Evolutionary conservation across 2,888 invertebrate species (phyloP).

Genomic region (Nymphalis polychloros): DNA sequence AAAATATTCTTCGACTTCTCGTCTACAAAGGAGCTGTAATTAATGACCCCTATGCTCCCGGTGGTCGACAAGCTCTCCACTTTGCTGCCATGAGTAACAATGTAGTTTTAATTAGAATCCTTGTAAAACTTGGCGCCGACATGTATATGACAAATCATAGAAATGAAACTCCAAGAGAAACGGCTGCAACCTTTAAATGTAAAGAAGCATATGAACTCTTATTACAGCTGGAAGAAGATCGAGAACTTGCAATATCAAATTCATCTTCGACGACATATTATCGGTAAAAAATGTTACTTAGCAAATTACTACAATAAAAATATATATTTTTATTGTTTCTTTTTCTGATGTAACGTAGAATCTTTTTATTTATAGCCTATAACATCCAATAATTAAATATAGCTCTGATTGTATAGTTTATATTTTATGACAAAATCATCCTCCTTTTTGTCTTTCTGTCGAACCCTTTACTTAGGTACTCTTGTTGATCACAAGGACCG

Average conservation of each 20-base stretch:
- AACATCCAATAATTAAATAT: no score
- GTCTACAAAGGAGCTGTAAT: slow-evolving; percentile 60
- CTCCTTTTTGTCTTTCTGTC: no score
- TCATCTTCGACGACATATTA: not conserved
- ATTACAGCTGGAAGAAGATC: slow-evolving; percentile 43
- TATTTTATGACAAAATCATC: no score
- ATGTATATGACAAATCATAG: slow-evolving; percentile 57
- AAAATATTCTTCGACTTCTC: slow-evolving; percentile 60
- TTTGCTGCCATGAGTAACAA: slow-evolving; percentile 78
- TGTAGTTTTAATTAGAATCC: slow-evolving; percentile 55
- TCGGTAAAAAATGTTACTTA: no score
- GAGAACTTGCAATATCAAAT: slow-evolving; percentile 6
- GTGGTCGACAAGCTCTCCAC: slow-evolving; percentile 74
- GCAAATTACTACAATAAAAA: no score
- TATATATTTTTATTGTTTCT: no score
- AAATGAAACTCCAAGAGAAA: slow-evolving; percentile 64
- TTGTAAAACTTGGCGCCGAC: slow-evolving; percentile 65
- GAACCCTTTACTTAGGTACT: no score
- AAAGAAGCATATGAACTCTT: slow-evolving; percentile 53
- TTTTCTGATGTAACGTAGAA: no score
- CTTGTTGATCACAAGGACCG: no score
- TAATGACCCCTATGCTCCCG: slow-evolving; percentile 63
- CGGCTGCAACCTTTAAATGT: slow-evolving; percentile 62
- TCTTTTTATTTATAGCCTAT: no score
- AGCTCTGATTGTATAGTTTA: no score